These are phyloP conservation scores for Halocynthia aurantium DNA, from an alignment of 23 tunicate genomes.

Conservation along the genomic window DNA sequence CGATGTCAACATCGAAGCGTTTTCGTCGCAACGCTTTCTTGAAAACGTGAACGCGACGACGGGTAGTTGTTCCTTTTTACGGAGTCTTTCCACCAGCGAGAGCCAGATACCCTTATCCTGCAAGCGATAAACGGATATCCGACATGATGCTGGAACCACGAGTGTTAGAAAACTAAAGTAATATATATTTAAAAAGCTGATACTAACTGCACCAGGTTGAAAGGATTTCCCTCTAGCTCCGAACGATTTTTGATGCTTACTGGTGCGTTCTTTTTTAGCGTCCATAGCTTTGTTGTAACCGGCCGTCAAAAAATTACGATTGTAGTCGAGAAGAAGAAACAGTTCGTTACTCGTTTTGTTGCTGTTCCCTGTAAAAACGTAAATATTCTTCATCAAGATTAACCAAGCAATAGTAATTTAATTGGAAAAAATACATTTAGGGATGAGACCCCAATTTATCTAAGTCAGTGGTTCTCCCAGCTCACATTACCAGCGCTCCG, in stretches of 20 bases:
- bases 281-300: slow-evolving; percentile 82
- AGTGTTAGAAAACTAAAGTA: too few relatives aligned
- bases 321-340: slow-evolving; percentile 73
- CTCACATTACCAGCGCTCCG: too few relatives aligned
- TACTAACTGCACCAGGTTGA: slow-evolving; percentile 42
- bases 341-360: slow-evolving; percentile 85
- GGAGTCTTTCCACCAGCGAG: slow-evolving; percentile 65
- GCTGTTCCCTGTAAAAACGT: slow-evolving; percentile 53
- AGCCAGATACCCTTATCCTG: slow-evolving; percentile 86
- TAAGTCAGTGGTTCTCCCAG: too few relatives aligned
- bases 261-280: slow-evolving; percentile 68
- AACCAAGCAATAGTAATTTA: too few relatives aligned
- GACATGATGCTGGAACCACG: too few relatives aligned
- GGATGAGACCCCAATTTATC: too few relatives aligned
- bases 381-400: not conserved
- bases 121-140: not conserved
- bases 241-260: slow-evolving; percentile 66
- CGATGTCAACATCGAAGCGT: slow-evolving; percentile 61
- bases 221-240: slow-evolving; percentile 60
- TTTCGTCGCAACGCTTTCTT: slow-evolving; percentile 84
- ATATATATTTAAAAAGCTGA: not conserved
- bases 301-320: slow-evolving; percentile 38
- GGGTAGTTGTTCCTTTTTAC: slow-evolving; percentile 79
- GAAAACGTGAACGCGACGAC: slow-evolving; percentile 94
- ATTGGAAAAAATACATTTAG: too few relatives aligned